phyloP scores from a whole-genome alignment of 2,797 vertebrate genomes.

The Malacoraja senta region DNA sequence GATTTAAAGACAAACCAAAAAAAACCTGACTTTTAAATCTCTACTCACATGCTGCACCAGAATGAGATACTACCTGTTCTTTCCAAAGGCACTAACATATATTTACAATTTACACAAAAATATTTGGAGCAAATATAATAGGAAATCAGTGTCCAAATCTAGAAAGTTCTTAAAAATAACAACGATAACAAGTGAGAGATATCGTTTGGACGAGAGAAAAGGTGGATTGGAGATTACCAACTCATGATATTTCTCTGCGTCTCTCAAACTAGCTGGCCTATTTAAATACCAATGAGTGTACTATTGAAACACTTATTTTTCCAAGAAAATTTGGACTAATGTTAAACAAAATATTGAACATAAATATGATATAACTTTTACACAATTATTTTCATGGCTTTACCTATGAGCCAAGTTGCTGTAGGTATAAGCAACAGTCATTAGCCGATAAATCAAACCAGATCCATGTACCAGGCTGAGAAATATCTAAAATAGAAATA shows the following conservation, averaged over 20 bases:
- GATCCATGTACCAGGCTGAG: conserved; percentile 90
- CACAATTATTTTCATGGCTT: conserved; percentile 34
- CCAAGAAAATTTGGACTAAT: conserved; percentile 15
- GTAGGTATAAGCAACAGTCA: conserved; percentile 96
- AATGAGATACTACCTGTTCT: not conserved
- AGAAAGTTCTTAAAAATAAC: not conserved
- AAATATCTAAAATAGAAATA: conserved; percentile 71
- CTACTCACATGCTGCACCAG: not conserved
- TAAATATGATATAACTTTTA: not conserved
- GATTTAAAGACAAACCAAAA: not conserved
- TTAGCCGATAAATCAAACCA: conserved; percentile 90
- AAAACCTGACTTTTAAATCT: not conserved
- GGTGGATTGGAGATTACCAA: not conserved
- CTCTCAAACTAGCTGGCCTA: not conserved
- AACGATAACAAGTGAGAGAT: not conserved
- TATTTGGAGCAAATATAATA: not conserved
- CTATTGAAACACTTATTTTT: not conserved
- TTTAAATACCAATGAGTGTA: not conserved
- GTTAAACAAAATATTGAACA: conserved; percentile 2
- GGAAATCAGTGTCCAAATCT: not conserved
- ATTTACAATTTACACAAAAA: not conserved
- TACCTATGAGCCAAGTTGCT: conserved; percentile 96
- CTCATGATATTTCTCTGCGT: not conserved
- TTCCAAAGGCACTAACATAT: too few relatives aligned
- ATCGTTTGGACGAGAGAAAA: not conserved